A percentile compares a stretch with the other conserved stretches of the same genome.
phyloP scores from a whole-genome alignment of 2,113 vertebrate genomes.

The Heptranchias perlo region DNA sequence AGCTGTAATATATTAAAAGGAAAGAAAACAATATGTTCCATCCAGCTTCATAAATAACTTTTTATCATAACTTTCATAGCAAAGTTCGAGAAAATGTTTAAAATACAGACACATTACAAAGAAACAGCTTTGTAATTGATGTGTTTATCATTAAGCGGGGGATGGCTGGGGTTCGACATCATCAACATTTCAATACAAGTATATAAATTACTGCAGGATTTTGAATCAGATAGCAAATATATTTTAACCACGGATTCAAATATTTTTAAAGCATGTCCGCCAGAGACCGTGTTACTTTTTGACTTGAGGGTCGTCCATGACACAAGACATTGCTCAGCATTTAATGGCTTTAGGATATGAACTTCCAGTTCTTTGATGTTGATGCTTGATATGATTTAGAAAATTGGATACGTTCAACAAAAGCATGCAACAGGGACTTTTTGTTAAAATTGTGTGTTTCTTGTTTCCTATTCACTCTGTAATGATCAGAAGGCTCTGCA shows the following conservation, averaged over 20 bases:
- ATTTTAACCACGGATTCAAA: neutral
- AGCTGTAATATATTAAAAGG: neutral
- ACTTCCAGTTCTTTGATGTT: neutral
- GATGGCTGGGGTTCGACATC: neutral
- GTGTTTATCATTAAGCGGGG: neutral
- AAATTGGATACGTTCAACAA: neutral
- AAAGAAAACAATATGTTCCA: conserved; percentile 16
- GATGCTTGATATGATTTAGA: neutral
- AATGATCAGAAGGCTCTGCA: neutral
- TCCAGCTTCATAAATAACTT: neutral
- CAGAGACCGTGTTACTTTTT: neutral
- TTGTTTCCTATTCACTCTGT: neutral
- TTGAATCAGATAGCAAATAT: neutral
- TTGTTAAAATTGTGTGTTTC: neutral
- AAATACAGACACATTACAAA: neutral
- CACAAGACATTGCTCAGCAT: neutral
- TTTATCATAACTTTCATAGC: neutral
- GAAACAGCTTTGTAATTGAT: neutral
- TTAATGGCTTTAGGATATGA: neutral
- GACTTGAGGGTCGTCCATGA: neutral
- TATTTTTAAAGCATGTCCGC: neutral
- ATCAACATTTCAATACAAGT: conserved; percentile 2
- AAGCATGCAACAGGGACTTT: neutral
- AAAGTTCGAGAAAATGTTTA: conserved; percentile 14
- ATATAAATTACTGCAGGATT: neutral